A percentile compares a stretch with the other conserved stretches of the same genome.
These are phyloP conservation scores for Trogon surrucura DNA, from an alignment of 2,113 vertebrate genomes.

Conservation along the genomic window DNA sequence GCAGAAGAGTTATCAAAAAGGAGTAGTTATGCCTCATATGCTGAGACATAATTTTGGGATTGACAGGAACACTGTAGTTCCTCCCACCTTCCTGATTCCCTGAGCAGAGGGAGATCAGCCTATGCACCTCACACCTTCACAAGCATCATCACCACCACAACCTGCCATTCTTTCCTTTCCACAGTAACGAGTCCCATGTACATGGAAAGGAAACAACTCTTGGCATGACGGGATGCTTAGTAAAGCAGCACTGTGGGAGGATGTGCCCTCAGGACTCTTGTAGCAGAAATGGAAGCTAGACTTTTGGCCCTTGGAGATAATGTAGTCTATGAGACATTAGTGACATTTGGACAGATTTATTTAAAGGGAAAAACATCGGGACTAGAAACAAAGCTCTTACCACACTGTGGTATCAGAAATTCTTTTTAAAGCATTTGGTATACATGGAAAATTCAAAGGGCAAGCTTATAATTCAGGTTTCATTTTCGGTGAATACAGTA, in stretches of 20 bases:
- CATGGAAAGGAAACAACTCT: neutral
- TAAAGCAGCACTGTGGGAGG: neutral
- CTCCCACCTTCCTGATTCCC: neutral
- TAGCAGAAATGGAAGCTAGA: neutral
- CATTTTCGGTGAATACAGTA: neutral
- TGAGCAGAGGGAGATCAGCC: fast-evolving
- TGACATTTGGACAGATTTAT: neutral
- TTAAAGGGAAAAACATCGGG: neutral
- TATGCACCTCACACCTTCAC: neutral
- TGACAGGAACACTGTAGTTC: neutral
- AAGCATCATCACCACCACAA: neutral
- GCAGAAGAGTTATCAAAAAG: neutral
- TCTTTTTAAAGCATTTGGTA: neutral
- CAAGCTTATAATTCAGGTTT: neutral
- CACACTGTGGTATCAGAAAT: neutral
- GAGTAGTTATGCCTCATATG: neutral
- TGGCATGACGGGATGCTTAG: neutral
- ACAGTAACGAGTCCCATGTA: neutral
- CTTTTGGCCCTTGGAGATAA: neutral
- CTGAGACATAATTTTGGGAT: neutral
- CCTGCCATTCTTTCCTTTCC: neutral
- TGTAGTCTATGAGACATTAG: neutral
- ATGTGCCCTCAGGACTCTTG: neutral
- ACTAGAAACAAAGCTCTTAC: neutral
- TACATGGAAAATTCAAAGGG: neutral